phyloP scores from a whole-genome alignment of 2,797 vertebrate species.

The Threskiornis aethiopicus region DNA sequence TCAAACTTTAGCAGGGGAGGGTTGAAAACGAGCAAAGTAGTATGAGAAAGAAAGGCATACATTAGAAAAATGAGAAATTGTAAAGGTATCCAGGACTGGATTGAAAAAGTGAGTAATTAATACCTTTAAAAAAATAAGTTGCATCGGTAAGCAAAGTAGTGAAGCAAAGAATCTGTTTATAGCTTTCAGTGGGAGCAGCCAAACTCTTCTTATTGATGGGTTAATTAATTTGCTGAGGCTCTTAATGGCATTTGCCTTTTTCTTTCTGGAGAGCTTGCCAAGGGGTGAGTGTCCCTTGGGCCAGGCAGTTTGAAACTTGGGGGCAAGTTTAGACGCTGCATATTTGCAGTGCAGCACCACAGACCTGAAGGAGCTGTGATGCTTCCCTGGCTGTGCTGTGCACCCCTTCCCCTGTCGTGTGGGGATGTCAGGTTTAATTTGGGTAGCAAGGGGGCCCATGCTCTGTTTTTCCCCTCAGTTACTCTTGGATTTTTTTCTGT shows the following conservation, averaged over 20 bases:
- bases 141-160: neutral
- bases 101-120: neutral
- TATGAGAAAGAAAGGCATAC: neutral
- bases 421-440: neutral
- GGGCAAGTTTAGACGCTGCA: neutral
- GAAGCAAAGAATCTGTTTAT: constrained; percentile 7
- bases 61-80: neutral
- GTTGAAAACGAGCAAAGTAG: neutral
- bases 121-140: neutral
- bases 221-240: constrained; percentile 10
- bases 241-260: neutral
- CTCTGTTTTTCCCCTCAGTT: neutral
- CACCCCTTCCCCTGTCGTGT: fast-evolving
- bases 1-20: neutral
- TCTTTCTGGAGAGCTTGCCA: neutral
- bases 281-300: neutral
- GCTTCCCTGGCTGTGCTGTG: neutral
- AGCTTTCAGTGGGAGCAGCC: constrained; percentile 19
- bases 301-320: neutral
- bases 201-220: neutral
- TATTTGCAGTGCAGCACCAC: neutral
- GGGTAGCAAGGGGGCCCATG: fast-evolving
- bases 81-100: neutral
- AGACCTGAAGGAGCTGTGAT: neutral
- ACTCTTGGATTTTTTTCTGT: fast-evolving